A percentile compares a stretch with the other conserved stretches of the same genome.
phyloP scores from a whole-genome alignment of 2,888 invertebrate species.

The Spisula subtruncata region DNA sequence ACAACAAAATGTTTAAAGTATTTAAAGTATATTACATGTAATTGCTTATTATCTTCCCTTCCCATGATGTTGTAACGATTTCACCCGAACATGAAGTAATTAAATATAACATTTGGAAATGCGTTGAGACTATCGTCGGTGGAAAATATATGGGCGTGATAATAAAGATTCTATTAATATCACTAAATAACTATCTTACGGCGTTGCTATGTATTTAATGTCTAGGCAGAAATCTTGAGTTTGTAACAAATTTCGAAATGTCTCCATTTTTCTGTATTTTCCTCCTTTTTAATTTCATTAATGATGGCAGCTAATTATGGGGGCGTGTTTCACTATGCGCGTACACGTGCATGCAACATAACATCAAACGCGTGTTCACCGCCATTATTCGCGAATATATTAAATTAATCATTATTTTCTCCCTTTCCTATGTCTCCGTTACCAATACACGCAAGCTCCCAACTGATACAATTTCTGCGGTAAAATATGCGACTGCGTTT shows the following conservation, averaged over 20 bases:
- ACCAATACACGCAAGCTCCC: not conserved
- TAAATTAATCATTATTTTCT: not conserved
- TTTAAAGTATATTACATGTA: not conserved
- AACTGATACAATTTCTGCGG: not conserved
- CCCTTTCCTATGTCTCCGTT: not conserved
- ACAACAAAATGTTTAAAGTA: not conserved
- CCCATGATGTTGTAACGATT: not conserved
- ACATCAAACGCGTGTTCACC: constrained; percentile 32
- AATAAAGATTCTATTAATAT: constrained; percentile 19
- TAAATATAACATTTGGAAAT: constrained; percentile 2
- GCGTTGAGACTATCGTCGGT: not conserved
- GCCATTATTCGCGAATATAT: not conserved
- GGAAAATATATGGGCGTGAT: not conserved
- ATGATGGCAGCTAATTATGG: constrained; percentile 51
- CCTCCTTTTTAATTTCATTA: constrained; percentile 62
- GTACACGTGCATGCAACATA: constrained; percentile 44
- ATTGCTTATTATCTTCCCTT: not conserved
- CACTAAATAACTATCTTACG: constrained; percentile 8
- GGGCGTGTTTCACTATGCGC: constrained; percentile 42
- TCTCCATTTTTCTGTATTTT: constrained; percentile 24
- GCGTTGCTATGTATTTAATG: constrained; percentile 23
- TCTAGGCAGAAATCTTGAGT: constrained; percentile 28
- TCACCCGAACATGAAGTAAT: not conserved
- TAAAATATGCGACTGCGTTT: not conserved
- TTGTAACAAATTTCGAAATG: constrained; percentile 40